Base-by-base conservation (phyloP, 2,888 invertebrate species). In the Heliconius aoede region DNA sequence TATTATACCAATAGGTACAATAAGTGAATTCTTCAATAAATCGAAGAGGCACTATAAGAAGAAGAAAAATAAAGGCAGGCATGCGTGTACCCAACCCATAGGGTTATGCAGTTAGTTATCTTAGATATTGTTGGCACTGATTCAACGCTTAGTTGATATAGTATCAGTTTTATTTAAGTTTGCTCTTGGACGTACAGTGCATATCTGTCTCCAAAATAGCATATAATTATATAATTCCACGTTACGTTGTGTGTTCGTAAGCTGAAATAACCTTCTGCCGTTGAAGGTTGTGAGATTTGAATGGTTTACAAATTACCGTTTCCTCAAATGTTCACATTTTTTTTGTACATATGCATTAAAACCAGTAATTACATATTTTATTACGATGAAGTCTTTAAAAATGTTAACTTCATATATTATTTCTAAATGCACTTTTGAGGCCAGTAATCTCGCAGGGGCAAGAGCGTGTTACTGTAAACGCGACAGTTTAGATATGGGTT, bases 141-240 rank as follows among this genome's bases (percentile, higher is more conserved):
- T 30, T 77, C 74, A 77, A 77, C 28, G 21, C 36, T 40, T 65
- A 58, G 30, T 67, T 60, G 24, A 69, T 36, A 58, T 72, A 58
- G n/a, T 62, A 46, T 75, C 58, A 30, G 72, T 55, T 36, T 64
- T 71, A 69, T 69, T 68, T 73, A 32, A 64, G 24, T 68, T 36
- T 18, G 69, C 1, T 55, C 73, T 74, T 77, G 62, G 73, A 69
- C 40, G 51, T 73, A 76, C 51, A 69, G 73, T 74, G 64, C 62
- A 71, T 74, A 69, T 51, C 36, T 32, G 32, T 46, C 40, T 28
- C 40, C 26, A 74, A 76, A 77, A 74, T 71, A 77, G 69, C 21
- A 26, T 15, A 65, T 26, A 28, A 65, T 64, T 65, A 64, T 36
- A 67, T 69, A 68, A 73, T 64, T 26, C n/a, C n/a, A 40, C 51